Percentiles rank a stretch among this genome's conserved stretches.
Evolutionary conservation across 1,140 invertebrate genomes (phyloP).

Genomic region (Drosophila ohnishii): DNA sequence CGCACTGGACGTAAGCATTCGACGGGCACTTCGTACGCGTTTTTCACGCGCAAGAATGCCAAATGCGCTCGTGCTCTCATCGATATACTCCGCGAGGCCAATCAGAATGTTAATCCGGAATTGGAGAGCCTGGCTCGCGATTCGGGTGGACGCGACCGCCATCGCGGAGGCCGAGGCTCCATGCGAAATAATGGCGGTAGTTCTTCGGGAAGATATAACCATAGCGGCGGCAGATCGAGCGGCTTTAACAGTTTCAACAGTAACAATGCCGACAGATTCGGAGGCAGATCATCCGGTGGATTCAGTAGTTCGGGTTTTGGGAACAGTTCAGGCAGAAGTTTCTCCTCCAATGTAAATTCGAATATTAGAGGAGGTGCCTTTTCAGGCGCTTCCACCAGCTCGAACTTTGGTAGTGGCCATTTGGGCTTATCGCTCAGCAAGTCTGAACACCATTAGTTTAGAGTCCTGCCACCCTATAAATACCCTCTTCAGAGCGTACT

Average conservation of each 20-base stretch:
- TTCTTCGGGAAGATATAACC: conserved; percentile 11
- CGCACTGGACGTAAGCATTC: conserved; percentile 91
- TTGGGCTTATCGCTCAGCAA: not conserved
- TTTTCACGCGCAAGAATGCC: conserved; percentile 72
- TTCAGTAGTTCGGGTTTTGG: conserved; percentile 16
- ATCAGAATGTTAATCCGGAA: conserved; percentile 85
- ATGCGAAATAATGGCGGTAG: conserved; percentile 16
- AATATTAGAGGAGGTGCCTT: not conserved
- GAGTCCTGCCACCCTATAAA: not conserved
- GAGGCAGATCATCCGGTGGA: conserved; percentile 8
- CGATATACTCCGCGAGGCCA: conserved; percentile 94
- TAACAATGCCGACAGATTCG: not conserved
- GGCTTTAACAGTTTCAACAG: conserved; percentile 23
- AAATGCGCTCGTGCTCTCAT: conserved; percentile 94
- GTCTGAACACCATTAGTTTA: not conserved
- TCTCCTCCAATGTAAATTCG: conserved; percentile 18
- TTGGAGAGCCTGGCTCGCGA: conserved; percentile 85
- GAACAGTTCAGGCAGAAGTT: conserved; percentile 18
- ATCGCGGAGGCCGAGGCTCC: conserved; percentile 44
- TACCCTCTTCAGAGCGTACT: not conserved
- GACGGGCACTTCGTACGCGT: conserved; percentile 72
- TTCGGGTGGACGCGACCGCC: conserved; percentile 36
- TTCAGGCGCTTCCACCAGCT: not conserved
- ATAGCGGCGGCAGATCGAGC: conserved; percentile 14
- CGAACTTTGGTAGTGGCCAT: not conserved